Conservation (phyloP, 2,113 vertebrate species). For the Orthonyx spaldingii region DNA sequence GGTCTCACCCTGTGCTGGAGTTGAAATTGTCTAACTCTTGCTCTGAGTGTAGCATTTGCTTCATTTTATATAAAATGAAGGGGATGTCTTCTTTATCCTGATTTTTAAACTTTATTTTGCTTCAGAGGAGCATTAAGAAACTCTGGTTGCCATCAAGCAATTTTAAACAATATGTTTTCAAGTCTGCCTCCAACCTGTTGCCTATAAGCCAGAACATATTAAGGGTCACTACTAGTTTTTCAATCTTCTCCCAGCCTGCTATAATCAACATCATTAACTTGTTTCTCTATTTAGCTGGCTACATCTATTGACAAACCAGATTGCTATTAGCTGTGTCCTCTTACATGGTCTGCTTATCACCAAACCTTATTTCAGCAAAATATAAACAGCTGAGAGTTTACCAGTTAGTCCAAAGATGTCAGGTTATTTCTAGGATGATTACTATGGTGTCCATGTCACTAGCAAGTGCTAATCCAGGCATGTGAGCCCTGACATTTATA, state of each 20-base stretch:
- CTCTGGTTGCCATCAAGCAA: not conserved
- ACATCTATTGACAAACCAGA: conserved; percentile 5
- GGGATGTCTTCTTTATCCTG: not conserved
- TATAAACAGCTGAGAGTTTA: not conserved
- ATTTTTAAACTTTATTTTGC: not conserved
- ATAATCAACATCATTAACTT: not conserved
- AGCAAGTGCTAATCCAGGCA: not conserved
- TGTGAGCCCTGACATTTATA: not conserved
- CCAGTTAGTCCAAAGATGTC: not conserved
- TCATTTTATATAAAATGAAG: not conserved
- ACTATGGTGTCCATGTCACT: not conserved
- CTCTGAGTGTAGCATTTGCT: not conserved
- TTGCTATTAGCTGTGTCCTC: not conserved
- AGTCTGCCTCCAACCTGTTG: not conserved
- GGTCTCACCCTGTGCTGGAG: not conserved
- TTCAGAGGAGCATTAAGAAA: not conserved
- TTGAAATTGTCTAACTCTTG: not conserved
- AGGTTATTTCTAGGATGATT: not conserved
- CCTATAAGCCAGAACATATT: not conserved
- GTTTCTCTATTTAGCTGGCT: conserved; percentile 38
- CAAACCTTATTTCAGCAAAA: not conserved
- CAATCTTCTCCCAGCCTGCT: not conserved
- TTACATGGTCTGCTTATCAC: conserved; percentile 3
- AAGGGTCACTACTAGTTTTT: not conserved
- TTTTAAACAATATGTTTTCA: not conserved